These are phyloP conservation scores for Bombylius discolor DNA, from an alignment of 2,888 invertebrate genomes.

Conservation along the genomic window DNA sequence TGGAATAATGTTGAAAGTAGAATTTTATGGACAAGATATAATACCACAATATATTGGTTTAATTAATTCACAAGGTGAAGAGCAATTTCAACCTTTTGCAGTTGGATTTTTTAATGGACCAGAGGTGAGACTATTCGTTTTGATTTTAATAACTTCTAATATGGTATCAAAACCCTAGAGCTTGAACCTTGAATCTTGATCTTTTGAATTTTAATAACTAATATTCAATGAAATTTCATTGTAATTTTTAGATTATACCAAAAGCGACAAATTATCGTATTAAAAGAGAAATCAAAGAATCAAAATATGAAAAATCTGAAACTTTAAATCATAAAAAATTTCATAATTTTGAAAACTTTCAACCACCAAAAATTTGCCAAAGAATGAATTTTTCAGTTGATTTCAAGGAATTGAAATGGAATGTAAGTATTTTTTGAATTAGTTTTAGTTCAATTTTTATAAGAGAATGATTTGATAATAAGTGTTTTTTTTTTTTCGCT, in stretches of 20 bases:
- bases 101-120: conserved; percentile 72
- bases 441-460: neutral
- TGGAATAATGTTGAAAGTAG: conserved; percentile 60
- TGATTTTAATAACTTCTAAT: neutral
- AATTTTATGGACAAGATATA: conserved; percentile 36
- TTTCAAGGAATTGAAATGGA: conserved; percentile 77
- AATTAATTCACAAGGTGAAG: conserved; percentile 54
- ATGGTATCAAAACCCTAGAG: too few species aligned
- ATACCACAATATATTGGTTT: conserved; percentile 67
- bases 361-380: conserved; percentile 56
- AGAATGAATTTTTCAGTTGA: conserved; percentile 81
- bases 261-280: neutral
- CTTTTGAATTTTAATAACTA: too few species aligned
- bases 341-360: conserved; percentile 1
- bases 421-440: conserved; percentile 40
- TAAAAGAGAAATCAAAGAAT: neutral
- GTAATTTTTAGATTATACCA: neutral
- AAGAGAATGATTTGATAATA: too few species aligned
- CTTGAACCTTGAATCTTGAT: too few species aligned
- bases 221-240: too few species aligned
- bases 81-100: conserved; percentile 78
- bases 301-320: neutral
- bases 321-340: neutral
- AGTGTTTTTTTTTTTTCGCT: too few species aligned
- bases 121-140: conserved; percentile 33